Percentiles rank a stretch among this genome's conserved stretches.
Conservation (phyloP, 37 sponge, comb jelly and placozoan species). For the Aphrocallistes beatrix region DNA sequence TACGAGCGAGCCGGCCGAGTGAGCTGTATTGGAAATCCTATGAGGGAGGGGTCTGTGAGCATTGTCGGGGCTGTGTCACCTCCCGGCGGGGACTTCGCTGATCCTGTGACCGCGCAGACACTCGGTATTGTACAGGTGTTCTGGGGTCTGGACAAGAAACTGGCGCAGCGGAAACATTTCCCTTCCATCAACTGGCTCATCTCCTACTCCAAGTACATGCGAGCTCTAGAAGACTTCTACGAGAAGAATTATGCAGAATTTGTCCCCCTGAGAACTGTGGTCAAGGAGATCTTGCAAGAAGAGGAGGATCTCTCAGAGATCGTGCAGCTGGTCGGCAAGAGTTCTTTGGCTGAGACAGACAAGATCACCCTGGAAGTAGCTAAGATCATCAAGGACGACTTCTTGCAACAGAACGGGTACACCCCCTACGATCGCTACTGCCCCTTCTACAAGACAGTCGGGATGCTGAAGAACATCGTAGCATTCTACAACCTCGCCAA, state of each 20-base stretch:
- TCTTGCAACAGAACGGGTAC: constrained; percentile 97
- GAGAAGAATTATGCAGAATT: constrained; percentile 89
- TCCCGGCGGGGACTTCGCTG: constrained; percentile 98
- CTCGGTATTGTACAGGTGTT: constrained; percentile 96
- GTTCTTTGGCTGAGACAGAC: constrained; percentile 88
- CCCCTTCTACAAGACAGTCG: constrained; percentile 98
- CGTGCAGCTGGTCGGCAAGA: constrained; percentile 98
- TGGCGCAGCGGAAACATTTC: constrained; percentile 96
- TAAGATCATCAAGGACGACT: constrained; percentile 95
- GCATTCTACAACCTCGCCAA: constrained; percentile 81
- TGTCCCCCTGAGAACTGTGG: constrained; percentile 72
- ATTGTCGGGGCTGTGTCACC: constrained; percentile 98
- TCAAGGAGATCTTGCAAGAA: constrained; percentile 88
- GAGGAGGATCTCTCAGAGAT: constrained; percentile 97
- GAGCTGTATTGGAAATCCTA: constrained; percentile 77
- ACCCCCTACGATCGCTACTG: constrained; percentile 84
- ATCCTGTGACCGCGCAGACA: constrained; percentile 96
- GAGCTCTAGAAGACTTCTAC: constrained; percentile 87
- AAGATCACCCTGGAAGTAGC: constrained; percentile 93
- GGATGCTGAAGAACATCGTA: constrained; percentile 87
- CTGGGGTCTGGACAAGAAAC: constrained; percentile 97
- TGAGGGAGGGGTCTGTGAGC: constrained; percentile 89
- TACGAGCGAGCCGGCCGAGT: constrained; percentile 96
- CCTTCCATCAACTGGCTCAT: constrained; percentile 94
- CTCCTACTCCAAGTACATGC: constrained; percentile 87